phyloP scores from a whole-genome alignment of 2,113 vertebrate genomes.

The Gulo gulo region DNA sequence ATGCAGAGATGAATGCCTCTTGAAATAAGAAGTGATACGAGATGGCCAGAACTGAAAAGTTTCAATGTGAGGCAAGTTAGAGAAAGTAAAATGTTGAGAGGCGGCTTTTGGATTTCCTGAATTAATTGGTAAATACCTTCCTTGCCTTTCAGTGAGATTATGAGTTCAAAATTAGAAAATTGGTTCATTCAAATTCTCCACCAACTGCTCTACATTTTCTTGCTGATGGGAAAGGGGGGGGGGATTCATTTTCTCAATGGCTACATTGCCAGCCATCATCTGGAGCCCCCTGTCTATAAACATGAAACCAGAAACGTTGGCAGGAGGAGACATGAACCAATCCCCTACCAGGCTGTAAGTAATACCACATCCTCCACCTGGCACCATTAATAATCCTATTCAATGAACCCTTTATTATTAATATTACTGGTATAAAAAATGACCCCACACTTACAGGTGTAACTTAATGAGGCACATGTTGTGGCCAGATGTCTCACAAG shows the following conservation, averaged over 20 bases:
- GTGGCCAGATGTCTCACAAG: slow-evolving; percentile 81
- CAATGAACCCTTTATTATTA: slow-evolving; percentile 77
- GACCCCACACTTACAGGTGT: slow-evolving; percentile 81
- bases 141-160: slow-evolving; percentile 31
- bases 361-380: slow-evolving; percentile 79
- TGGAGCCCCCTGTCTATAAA: slow-evolving; percentile 69
- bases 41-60: background rate
- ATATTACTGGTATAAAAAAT: slow-evolving; percentile 75
- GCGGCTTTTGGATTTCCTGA: slow-evolving; percentile 54
- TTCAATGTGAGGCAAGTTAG: background rate
- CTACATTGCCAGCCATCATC: slow-evolving; percentile 55
- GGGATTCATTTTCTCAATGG: slow-evolving; percentile 47
- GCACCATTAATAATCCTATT: slow-evolving; percentile 76
- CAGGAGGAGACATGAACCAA: slow-evolving; percentile 73
- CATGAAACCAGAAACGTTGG: slow-evolving; percentile 64
- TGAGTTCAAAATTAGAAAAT: slow-evolving; percentile 67
- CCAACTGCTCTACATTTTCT: slow-evolving; percentile 67
- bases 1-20: background rate
- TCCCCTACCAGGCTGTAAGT: slow-evolving; percentile 74
- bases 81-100: slow-evolving; percentile 8
- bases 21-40: slow-evolving; percentile 41
- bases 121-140: slow-evolving; percentile 65
- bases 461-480: slow-evolving; percentile 80
- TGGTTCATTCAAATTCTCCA: slow-evolving; percentile 67
- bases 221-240: slow-evolving; percentile 53